Conservation (phyloP, 2,113 vertebrate species). For the Ptyas mucosa region DNA sequence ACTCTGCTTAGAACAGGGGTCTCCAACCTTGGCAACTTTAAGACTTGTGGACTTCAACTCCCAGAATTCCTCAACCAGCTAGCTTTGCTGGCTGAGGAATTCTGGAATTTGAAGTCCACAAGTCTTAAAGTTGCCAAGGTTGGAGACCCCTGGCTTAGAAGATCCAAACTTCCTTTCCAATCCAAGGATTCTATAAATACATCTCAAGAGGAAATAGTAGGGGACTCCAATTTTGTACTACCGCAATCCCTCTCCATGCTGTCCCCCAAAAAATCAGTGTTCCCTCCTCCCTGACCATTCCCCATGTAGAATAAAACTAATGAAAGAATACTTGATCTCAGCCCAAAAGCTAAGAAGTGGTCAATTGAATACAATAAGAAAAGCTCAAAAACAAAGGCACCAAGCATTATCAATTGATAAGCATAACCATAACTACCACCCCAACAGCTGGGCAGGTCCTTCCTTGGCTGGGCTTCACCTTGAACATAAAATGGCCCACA, state of each 20-base stretch:
- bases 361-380: not conserved
- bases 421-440: not conserved
- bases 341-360: not conserved
- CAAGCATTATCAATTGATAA: not conserved
- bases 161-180: not conserved
- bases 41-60: too few species aligned
- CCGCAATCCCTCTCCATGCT: not conserved
- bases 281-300: not conserved
- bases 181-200: not conserved
- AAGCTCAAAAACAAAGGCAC: not conserved
- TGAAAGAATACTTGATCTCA: not conserved
- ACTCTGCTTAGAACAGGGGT: not conserved
- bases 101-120: too few species aligned
- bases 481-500: not conserved
- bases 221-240: not conserved
- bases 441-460: not conserved
- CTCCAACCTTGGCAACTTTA: too few species aligned
- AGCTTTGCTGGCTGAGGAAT: too few species aligned
- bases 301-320: not conserved
- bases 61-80: too few species aligned
- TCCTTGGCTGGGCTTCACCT: not conserved
- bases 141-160: not conserved
- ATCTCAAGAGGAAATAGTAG: not conserved
- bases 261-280: not conserved
- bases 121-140: too few species aligned